These are phyloP conservation scores for Cepphus grylle DNA, from an alignment of 2,113 vertebrate genomes.

Conservation along the genomic window DNA sequence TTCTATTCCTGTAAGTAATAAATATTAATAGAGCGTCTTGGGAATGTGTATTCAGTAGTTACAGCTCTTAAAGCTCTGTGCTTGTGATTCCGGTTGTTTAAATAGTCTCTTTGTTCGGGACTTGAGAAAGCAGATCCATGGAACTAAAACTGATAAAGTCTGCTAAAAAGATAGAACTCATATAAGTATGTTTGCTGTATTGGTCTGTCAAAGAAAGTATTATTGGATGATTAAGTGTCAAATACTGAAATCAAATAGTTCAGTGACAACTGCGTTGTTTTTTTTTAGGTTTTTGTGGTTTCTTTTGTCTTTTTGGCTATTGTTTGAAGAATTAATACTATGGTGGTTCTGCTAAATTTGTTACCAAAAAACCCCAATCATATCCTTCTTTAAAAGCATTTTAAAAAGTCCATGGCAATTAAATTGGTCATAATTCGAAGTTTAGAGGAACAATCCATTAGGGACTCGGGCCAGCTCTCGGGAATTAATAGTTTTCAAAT, in stretches of 20 bases:
- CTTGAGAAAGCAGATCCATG: background rate
- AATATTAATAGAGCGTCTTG: background rate
- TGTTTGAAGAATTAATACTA: background rate
- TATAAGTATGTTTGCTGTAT: background rate
- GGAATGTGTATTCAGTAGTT: background rate
- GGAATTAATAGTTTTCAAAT: background rate
- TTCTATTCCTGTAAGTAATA: background rate
- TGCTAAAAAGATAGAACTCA: background rate
- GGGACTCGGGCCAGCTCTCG: background rate
- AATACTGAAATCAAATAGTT: background rate
- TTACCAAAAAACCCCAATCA: too few relatives aligned
- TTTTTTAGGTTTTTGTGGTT: too few relatives aligned
- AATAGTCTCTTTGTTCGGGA: background rate
- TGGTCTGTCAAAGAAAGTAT: background rate
- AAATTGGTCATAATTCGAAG: background rate
- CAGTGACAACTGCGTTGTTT: background rate
- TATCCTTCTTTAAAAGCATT: background rate
- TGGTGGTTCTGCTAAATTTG: background rate
- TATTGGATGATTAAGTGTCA: background rate
- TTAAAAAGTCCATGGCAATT: background rate
- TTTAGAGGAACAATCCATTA: background rate
- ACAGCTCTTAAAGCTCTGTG: background rate
- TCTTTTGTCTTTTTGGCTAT: background rate
- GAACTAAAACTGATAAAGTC: background rate
- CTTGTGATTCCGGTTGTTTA: background rate